phyloP scores from a whole-genome alignment of 2,888 invertebrate species.

The Drosophila neoperkinsi region DNA sequence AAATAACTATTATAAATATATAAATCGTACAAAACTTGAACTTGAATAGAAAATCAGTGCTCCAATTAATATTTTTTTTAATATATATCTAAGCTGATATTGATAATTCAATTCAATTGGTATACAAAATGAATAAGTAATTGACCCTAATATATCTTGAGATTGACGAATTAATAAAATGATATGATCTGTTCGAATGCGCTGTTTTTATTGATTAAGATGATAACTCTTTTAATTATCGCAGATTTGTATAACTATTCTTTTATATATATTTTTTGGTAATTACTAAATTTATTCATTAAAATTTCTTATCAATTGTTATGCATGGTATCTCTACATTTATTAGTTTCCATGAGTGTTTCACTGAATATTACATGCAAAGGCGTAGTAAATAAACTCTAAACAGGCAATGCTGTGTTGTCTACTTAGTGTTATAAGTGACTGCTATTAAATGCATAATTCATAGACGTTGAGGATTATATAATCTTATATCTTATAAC shows the following conservation, averaged over 20 bases:
- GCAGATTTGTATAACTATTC: background rate
- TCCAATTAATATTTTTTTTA: too few species aligned
- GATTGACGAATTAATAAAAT: background rate
- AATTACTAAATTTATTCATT: background rate
- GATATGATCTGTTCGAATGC: background rate
- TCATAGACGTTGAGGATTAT: background rate
- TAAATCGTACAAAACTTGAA: background rate
- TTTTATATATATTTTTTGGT: rapidly evolving
- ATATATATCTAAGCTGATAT: background rate
- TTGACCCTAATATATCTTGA: background rate
- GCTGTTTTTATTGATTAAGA: background rate
- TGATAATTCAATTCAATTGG: background rate
- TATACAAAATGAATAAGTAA: background rate
- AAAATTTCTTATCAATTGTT: background rate
- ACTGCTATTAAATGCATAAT: background rate
- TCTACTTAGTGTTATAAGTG: background rate
- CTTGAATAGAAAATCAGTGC: background rate
- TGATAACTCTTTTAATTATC: background rate
- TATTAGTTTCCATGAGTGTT: too few species aligned
- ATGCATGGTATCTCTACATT: background rate
- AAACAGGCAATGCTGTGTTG: background rate
- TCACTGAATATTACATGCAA: too few species aligned
- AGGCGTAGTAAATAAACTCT: background rate
- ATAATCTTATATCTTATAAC: background rate
- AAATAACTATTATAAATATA: background rate